Conservation (phyloP, 2,113 vertebrate genomes). For the Echinops telfairi region DNA sequence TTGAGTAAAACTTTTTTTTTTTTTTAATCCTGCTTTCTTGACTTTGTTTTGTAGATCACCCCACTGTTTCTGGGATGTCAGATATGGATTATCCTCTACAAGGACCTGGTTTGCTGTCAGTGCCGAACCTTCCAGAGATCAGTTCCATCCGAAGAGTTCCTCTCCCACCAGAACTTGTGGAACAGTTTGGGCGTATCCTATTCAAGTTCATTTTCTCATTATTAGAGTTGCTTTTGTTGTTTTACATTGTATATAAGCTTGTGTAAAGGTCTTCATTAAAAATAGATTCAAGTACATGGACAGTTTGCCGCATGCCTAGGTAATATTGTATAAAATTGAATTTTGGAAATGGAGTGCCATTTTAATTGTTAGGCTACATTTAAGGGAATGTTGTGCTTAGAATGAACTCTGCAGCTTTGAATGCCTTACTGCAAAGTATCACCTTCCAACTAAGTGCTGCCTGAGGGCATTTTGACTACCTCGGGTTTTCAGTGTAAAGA, state of each 20-base stretch:
- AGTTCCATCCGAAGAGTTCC: conserved; percentile 94
- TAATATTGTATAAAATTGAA: neutral
- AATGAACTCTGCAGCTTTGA: conserved; percentile 9
- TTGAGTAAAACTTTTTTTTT: neutral
- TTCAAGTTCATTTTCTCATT: conserved; percentile 43
- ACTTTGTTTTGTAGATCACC: conserved; percentile 88
- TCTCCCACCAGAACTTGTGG: conserved; percentile 96
- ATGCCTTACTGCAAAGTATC: neutral
- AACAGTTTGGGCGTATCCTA: conserved; percentile 99
- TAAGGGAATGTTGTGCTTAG: neutral
- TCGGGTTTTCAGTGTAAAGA: neutral
- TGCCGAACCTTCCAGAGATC: conserved; percentile 96
- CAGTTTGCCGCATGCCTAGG: neutral
- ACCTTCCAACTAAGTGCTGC: neutral
- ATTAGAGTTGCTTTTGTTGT: conserved; percentile 20
- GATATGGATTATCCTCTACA: conserved; percentile 99
- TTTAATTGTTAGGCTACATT: neutral
- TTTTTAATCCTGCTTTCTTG: neutral
- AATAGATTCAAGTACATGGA: neutral
- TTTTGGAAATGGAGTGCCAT: conserved; percentile 36
- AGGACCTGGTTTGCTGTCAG: conserved; percentile 93
- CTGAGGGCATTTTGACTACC: neutral
- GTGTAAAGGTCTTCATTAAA: conserved; percentile 26
- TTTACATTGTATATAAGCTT: neutral
- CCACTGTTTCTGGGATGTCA: conserved; percentile 95